A percentile compares a stretch with the other conserved stretches of the same genome.
phyloP scores from a whole-genome alignment of 2,113 vertebrate species.

The Macaca mulatta region DNA sequence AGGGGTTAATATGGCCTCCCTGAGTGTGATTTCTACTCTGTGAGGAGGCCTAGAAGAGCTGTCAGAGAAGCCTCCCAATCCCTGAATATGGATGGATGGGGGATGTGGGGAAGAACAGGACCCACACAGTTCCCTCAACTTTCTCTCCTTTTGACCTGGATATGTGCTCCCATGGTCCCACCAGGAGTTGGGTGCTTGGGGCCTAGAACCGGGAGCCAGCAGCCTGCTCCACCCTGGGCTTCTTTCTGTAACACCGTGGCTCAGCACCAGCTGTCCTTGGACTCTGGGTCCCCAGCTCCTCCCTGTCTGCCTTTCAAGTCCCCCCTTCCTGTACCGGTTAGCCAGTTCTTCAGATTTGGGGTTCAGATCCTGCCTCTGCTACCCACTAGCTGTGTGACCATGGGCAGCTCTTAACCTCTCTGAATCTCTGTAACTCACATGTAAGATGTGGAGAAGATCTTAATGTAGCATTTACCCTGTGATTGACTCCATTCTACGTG shows the following conservation, averaged over 20 bases:
- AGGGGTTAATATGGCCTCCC: not conserved
- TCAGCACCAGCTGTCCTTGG: not conserved
- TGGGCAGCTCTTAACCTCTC: not conserved
- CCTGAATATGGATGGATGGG: not conserved
- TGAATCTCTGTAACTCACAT: not conserved
- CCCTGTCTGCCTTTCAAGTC: not conserved
- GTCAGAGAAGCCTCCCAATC: not conserved
- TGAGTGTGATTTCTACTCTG: not conserved
- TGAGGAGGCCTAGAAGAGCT: not conserved
- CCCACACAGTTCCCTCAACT: not conserved
- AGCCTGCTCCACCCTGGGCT: not conserved
- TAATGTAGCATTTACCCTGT: not conserved
- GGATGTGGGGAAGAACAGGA: not conserved
- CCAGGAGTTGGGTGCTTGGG: not conserved
- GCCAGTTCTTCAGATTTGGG: constrained; percentile 2
- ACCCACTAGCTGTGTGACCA: not conserved
- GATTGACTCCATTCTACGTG: not conserved
- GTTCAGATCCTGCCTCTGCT: not conserved
- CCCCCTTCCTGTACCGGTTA: not conserved
- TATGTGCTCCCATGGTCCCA: not conserved
- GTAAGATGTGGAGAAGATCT: not conserved
- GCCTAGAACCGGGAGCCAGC: not conserved
- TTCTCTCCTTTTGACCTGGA: not conserved
- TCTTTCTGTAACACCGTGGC: not conserved
- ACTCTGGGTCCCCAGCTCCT: not conserved